Base-by-base conservation (phyloP, 2,113 vertebrate species). In the Myrmecophaga tridactyla region DNA sequence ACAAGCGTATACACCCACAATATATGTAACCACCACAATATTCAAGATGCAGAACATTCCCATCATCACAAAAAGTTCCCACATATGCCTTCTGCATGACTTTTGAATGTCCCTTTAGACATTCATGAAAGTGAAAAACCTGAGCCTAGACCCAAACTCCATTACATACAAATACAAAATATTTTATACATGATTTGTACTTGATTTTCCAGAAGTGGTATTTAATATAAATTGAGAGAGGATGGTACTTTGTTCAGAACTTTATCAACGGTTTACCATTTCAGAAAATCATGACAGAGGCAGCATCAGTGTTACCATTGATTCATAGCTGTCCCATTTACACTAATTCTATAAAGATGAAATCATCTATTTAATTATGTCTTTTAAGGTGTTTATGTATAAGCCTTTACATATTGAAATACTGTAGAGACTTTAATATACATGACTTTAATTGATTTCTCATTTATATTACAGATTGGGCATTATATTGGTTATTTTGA, bases 131-230 rank as follows among this genome's bases (percentile, higher is more conserved):
- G 78, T 90, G 67, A 67, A 94, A 73, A 94, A 86, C 13, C 58
- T 92, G 65, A 85, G 23, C 65, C 46, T 80, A 56, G 53, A 93
- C 73, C 43, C 63, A 34, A 80, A 75, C 34, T 83, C 43, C 27
- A 86, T 75, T 81, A 69, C 60, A 82, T 76, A 65, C 76, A 94
- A 89, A 81, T 76, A 46, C 31, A 90, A 89, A 92, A 67, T 86
- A 60, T 56, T 63, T 90, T 73, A 83, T 88, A 15, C 46, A 41
- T 77, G 12, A 15, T 70, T 94, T 95, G 76, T 23, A 78, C 18
- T 77, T 89, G 56, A n/a, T 86, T 92, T 94, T 92, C 23, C 60
- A 93, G 43, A 96, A 96, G 83, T 63, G 29, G 39, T 85, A 4
- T 21, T 80, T 63, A 51, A n/a, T 76, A 21, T 76, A 76, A 76